Conservation (phyloP, 2,888 invertebrate species). For the Cryptocheilus praepositus region DNA sequence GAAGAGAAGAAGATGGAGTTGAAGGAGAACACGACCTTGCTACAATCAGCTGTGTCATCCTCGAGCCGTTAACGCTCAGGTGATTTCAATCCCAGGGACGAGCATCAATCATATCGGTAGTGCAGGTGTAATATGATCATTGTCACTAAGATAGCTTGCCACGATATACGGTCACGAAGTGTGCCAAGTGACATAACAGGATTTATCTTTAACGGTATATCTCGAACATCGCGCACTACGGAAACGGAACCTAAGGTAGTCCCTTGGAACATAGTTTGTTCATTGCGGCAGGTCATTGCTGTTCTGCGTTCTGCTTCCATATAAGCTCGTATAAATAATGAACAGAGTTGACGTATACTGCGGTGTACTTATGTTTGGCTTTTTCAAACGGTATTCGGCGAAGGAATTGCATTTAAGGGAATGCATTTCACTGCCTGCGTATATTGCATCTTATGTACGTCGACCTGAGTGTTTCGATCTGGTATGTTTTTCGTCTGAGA, state of each 20-base stretch:
- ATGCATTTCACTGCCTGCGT: too few species aligned
- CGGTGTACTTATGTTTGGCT: too few species aligned
- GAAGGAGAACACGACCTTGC: constrained; percentile 67
- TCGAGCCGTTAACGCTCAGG: constrained; percentile 71
- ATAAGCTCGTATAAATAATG: neutral
- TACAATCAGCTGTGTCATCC: constrained; percentile 73
- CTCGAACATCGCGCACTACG: constrained; percentile 25
- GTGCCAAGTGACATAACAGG: constrained; percentile 64
- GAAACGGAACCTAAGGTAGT: constrained; percentile 20
- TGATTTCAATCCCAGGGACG: constrained; percentile 59
- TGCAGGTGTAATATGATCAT: constrained; percentile 71
- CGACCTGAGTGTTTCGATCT: too few species aligned
- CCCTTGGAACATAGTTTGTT: constrained; percentile 9
- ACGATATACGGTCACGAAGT: constrained; percentile 56
- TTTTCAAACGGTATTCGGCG: too few species aligned
- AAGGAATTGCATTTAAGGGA: too few species aligned
- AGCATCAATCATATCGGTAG: constrained; percentile 70
- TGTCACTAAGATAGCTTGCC: constrained; percentile 56
- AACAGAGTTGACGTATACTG: neutral
- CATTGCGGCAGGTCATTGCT: constrained; percentile 22
- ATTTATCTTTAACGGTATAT: constrained; percentile 56
- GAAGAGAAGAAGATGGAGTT: constrained; percentile 13
- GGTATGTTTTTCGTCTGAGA: too few species aligned
- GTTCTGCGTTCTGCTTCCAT: too few species aligned
- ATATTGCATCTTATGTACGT: too few species aligned